Evolutionary conservation across 2,797 vertebrate species (phyloP).

Genomic region (Hippoglossus hippoglossus): DNA sequence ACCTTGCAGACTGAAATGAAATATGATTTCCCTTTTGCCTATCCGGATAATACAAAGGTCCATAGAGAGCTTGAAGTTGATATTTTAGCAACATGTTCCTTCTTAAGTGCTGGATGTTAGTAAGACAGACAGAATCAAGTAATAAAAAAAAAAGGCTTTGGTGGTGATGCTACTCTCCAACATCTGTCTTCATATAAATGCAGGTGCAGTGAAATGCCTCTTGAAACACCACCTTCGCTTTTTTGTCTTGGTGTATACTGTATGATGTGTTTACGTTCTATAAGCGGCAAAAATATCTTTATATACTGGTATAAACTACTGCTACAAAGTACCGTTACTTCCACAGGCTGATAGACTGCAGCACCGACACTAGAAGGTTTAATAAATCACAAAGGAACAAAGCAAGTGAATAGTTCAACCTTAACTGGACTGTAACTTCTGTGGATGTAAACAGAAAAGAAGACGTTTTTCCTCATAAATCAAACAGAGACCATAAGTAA

Average conservation of each 20-base stretch:
- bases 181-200: conserved; percentile 6
- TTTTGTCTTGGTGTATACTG: neutral
- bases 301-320: neutral
- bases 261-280: neutral
- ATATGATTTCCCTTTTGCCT: conserved; percentile 4
- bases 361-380: no score
- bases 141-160: neutral
- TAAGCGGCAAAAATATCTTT: neutral
- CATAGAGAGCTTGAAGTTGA: no score
- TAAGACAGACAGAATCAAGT: conserved; percentile 27
- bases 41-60: neutral
- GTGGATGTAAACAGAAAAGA: neutral
- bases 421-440: neutral
- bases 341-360: neutral
- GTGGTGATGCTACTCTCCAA: neutral
- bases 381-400: neutral
- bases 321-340: neutral
- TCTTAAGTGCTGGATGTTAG: conserved; percentile 20
- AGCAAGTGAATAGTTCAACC: conserved; percentile 8
- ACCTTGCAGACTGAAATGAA: conserved; percentile 4
- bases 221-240: neutral
- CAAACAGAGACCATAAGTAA: neutral
- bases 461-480: no score
- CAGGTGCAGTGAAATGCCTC: neutral
- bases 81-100: conserved; percentile 21